These are phyloP conservation scores for Nematopogon swammerdamellus DNA, from an alignment of 2,888 invertebrate species.

Conservation along the genomic window DNA sequence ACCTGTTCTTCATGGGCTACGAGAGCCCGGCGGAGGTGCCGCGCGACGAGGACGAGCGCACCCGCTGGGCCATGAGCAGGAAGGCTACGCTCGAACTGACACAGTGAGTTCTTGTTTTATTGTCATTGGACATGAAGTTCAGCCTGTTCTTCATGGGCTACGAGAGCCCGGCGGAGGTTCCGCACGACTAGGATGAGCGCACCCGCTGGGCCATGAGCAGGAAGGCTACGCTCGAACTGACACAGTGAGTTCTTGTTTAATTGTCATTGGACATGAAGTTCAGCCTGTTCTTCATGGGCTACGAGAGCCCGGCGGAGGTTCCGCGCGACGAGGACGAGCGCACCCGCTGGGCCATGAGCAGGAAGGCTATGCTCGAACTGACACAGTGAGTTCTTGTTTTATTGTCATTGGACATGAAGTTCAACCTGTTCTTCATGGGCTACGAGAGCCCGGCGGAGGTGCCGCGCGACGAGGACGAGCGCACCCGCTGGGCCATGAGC, in stretches of 20 bases:
- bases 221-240: too few species aligned
- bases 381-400: constrained; percentile 71
- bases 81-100: constrained; percentile 90
- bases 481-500: too few species aligned
- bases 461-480: too few species aligned
- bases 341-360: constrained; percentile 73
- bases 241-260: too few species aligned
- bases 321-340: constrained; percentile 69
- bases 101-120: constrained; percentile 65
- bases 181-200: too few species aligned
- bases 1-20: constrained; percentile 89
- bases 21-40: constrained; percentile 75
- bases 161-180: too few species aligned
- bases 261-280: constrained; percentile 86
- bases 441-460: too few species aligned
- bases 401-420: too few species aligned
- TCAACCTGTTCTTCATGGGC: too few species aligned
- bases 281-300: constrained; percentile 89
- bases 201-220: too few species aligned
- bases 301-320: constrained; percentile 71
- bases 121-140: too few species aligned
- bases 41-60: constrained; percentile 63
- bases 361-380: constrained; percentile 85
- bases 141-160: too few species aligned
- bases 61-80: constrained; percentile 74